Conservation (phyloP, 2,113 vertebrate species). For the Heterochromis multidens region DNA sequence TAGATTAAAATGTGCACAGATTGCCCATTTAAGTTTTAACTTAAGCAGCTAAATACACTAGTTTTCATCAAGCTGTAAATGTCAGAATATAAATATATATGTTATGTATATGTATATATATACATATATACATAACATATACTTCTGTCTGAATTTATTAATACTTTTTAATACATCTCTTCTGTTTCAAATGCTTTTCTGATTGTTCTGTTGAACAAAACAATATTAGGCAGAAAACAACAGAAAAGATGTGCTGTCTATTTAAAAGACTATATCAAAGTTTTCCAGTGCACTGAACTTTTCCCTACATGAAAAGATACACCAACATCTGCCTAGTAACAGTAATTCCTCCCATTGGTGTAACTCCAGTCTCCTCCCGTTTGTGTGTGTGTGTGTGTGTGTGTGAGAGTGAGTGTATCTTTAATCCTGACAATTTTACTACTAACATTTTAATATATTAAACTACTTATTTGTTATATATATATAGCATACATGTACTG, state of each 20-base stretch:
- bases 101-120: too few species aligned
- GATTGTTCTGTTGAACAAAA: background rate
- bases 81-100: background rate
- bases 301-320: slow-evolving; percentile 65
- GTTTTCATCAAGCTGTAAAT: background rate
- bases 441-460: background rate
- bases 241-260: background rate
- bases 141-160: background rate
- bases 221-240: background rate
- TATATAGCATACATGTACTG: too few species aligned
- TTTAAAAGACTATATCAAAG: background rate
- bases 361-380: slow-evolving; percentile 77
- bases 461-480: too few species aligned
- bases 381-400: slow-evolving; percentile 20
- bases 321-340: slow-evolving; percentile 90
- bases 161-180: background rate
- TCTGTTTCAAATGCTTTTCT: background rate
- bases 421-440: background rate
- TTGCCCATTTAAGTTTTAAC: background rate
- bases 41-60: background rate
- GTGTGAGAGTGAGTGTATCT: background rate
- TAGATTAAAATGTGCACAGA: slow-evolving; percentile 54
- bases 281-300: slow-evolving; percentile 45
- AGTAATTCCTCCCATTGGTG: slow-evolving; percentile 83
- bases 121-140: too few species aligned